Evolutionary conservation across 2,888 invertebrate species (phyloP).

Genomic region (Parnassius apollo): DNA sequence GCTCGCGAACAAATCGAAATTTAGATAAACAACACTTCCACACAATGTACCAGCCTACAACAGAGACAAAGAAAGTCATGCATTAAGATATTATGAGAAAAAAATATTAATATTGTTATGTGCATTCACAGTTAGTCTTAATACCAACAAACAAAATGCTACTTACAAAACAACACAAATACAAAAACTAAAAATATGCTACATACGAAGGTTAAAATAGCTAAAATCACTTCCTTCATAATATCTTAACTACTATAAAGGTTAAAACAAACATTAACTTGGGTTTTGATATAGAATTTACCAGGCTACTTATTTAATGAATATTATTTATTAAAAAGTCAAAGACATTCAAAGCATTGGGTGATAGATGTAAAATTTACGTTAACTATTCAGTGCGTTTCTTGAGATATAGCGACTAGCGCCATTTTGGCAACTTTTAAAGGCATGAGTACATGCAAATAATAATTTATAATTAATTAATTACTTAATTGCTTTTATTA

Average conservation of each 20-base stretch:
- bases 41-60: slow-evolving; percentile 94
- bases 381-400: slow-evolving; percentile 11
- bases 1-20: slow-evolving; percentile 92
- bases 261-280: slow-evolving; percentile 55
- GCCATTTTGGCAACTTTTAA: slow-evolving; percentile 28
- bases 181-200: slow-evolving; percentile 75
- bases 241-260: slow-evolving; percentile 59
- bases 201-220: slow-evolving; percentile 74
- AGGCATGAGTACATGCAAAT: slow-evolving; percentile 9
- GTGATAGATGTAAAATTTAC: slow-evolving; percentile 13
- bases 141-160: slow-evolving; percentile 46
- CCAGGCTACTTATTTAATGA: slow-evolving; percentile 37
- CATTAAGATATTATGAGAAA: not conserved
- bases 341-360: slow-evolving; percentile 10
- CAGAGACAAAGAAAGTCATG: slow-evolving; percentile 47
- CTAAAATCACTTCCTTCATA: slow-evolving; percentile 79
- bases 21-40: slow-evolving; percentile 95
- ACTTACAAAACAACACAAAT: slow-evolving; percentile 79
- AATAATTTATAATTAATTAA: slow-evolving; percentile 14
- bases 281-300: slow-evolving; percentile 61
- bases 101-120: slow-evolving; percentile 8
- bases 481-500: slow-evolving; percentile 11
- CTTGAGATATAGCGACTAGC: slow-evolving; percentile 19
- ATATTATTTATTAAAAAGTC: slow-evolving; percentile 11
- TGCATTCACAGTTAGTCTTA: slow-evolving; percentile 34